Evolutionary conservation across 92 coral and sea anemone species (phyloP).

Genomic region (Epizoanthus illoricatus): DNA sequence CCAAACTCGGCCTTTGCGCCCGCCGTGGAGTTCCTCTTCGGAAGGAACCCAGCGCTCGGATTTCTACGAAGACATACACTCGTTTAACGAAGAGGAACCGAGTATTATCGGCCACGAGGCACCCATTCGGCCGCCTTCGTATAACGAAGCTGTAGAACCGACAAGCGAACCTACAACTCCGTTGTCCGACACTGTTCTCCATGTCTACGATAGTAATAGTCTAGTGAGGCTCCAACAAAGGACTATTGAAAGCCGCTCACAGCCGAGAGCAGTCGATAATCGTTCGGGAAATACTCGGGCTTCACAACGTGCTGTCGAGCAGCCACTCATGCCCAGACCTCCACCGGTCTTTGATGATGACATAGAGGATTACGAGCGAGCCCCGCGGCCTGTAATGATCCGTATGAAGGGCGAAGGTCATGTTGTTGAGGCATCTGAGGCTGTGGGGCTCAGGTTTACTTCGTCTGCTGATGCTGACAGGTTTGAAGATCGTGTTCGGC

Average conservation of each 20-base stretch:
- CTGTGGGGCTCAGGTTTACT: slow-evolving; percentile 37
- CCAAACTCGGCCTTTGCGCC: slow-evolving; percentile 56
- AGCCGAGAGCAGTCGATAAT: slow-evolving; percentile 42
- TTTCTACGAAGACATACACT: slow-evolving; percentile 61
- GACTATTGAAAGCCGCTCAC: slow-evolving; percentile 32
- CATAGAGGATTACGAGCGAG: slow-evolving; percentile 30
- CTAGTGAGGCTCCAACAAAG: slow-evolving; percentile 44
- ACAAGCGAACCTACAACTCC: slow-evolving; percentile 62
- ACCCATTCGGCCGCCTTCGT: slow-evolving; percentile 73
- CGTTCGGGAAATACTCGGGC: slow-evolving; percentile 53
- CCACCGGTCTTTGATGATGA: slow-evolving; percentile 38
- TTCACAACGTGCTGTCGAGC: slow-evolving; percentile 58
- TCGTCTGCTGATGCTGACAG: slow-evolving; percentile 62
- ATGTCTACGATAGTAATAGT: slow-evolving; percentile 54
- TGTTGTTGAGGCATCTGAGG: slow-evolving; percentile 34
- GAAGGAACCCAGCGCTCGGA: slow-evolving; percentile 50
- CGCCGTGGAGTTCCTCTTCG: slow-evolving; percentile 65
- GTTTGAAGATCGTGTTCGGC: slow-evolving; percentile 68
- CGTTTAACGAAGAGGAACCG: slow-evolving; percentile 85
- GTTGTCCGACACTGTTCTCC: slow-evolving; percentile 53
- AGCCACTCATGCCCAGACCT: slow-evolving; percentile 61
- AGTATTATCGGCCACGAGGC: slow-evolving; percentile 60
- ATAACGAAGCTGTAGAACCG: slow-evolving; percentile 65
- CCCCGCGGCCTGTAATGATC: slow-evolving; percentile 62
- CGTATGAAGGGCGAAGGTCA: slow-evolving; percentile 50